Conservation (phyloP, 1,140 invertebrate species). For the Tetragonula clypearis region DNA sequence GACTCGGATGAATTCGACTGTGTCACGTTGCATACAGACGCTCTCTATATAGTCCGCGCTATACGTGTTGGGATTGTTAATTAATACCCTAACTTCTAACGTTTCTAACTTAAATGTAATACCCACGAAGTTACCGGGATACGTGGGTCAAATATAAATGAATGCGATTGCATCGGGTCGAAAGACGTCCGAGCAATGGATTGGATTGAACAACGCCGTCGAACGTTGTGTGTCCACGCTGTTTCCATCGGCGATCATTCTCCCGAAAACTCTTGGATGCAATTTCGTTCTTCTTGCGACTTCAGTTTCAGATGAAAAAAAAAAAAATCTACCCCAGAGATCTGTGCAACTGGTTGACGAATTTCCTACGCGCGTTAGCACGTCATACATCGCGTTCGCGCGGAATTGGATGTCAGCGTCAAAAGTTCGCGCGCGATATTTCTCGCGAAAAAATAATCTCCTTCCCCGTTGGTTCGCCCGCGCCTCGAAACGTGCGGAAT, state of each 20-base stretch:
- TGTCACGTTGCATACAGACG: not conserved
- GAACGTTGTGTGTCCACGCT: not conserved
- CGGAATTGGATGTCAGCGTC: no score
- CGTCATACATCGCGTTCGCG: no score
- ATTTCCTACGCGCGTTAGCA: no score
- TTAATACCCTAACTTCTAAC: slow-evolving; percentile 1
- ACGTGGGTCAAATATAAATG: not conserved
- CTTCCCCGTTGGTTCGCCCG: no score
- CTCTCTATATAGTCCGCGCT: not conserved
- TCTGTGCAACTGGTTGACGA: no score
- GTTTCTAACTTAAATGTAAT: not conserved
- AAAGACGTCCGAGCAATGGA: not conserved
- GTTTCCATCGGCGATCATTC: no score
- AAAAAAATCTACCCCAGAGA: no score
- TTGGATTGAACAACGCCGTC: not conserved
- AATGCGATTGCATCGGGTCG: not conserved
- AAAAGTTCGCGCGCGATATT: no score
- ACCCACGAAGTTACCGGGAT: not conserved
- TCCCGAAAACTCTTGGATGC: not conserved
- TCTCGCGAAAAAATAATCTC: no score
- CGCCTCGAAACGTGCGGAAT: no score
- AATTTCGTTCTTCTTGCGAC: not conserved
- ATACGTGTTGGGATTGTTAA: slow-evolving; percentile 14
- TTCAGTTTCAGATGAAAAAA: not conserved
- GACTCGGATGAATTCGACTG: not conserved